phyloP scores from a whole-genome alignment of 1,140 invertebrate species.

The Pomacea maculata region DNA sequence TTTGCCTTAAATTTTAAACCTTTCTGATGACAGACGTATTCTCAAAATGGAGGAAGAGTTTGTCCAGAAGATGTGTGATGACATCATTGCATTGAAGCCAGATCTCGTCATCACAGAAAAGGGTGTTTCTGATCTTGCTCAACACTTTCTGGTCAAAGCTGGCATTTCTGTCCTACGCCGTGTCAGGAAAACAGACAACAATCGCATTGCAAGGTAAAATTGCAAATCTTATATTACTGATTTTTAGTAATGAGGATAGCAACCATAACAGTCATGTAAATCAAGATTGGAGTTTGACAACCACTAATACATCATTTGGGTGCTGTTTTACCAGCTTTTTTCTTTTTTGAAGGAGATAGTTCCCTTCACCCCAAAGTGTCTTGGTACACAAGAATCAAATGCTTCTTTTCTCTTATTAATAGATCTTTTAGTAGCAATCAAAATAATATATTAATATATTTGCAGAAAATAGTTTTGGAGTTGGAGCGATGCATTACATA shows the following conservation, averaged over 20 bases:
- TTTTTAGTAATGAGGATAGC: too few relatives aligned
- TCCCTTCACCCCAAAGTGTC: too few relatives aligned
- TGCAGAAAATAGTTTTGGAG: not conserved
- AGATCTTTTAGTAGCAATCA: too few relatives aligned
- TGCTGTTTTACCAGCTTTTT: too few relatives aligned
- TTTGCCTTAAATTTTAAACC: too few relatives aligned
- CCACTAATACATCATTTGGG: too few relatives aligned
- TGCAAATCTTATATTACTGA: not conserved
- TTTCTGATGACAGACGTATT: conserved; percentile 49
- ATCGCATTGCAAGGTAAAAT: conserved; percentile 82
- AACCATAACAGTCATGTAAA: too few relatives aligned
- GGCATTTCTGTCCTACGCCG: conserved; percentile 93
- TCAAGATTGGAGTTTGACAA: too few relatives aligned
- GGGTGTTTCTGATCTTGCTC: conserved; percentile 83
- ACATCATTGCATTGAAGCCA: conserved; percentile 94
- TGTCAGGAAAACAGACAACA: conserved; percentile 96
- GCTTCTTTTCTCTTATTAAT: too few relatives aligned
- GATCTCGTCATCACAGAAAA: conserved; percentile 99
- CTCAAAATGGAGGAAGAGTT: conserved; percentile 90
- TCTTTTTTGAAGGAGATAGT: too few relatives aligned
- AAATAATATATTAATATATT: too few relatives aligned
- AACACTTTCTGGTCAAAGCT: conserved; percentile 75
- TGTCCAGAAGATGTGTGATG: conserved; percentile 90
- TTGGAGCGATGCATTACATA: conserved; percentile 8
- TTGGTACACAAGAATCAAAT: too few relatives aligned